phyloP scores from a whole-genome alignment of 2,888 invertebrate genomes.

The Cantharis flavilabris region DNA sequence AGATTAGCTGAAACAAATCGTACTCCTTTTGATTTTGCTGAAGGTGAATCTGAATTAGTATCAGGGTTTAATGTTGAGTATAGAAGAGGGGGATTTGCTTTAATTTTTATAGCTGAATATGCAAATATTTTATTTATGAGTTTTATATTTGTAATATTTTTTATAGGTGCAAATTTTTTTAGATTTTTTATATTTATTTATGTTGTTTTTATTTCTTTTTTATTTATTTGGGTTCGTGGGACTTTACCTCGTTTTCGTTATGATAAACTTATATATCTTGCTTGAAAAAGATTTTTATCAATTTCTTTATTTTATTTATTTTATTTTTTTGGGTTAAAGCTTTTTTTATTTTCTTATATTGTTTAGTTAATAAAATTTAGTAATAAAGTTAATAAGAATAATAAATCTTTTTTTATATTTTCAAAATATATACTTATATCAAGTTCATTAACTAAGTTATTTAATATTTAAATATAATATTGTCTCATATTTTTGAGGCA shows the following conservation, averaged over 20 bases:
- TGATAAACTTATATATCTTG: slow-evolving; percentile 74
- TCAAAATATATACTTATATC: slow-evolving; percentile 70
- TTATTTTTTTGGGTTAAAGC: slow-evolving; percentile 62
- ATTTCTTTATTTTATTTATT: slow-evolving; percentile 66
- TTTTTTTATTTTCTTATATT: slow-evolving; percentile 52
- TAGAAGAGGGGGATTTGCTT: slow-evolving; percentile 71
- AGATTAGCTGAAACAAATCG: slow-evolving; percentile 74
- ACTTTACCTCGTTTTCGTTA: slow-evolving; percentile 74
- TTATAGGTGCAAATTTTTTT: slow-evolving; percentile 61
- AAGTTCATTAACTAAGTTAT: slow-evolving; percentile 65
- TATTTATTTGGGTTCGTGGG: slow-evolving; percentile 70
- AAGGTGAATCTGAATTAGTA: slow-evolving; percentile 77
- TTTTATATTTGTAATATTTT: slow-evolving; percentile 62
- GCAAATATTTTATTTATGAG: slow-evolving; percentile 72
- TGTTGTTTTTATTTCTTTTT: slow-evolving; percentile 61
- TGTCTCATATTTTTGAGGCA: slow-evolving; percentile 61
- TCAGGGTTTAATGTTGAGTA: slow-evolving; percentile 82
- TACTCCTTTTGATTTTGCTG: slow-evolving; percentile 79
- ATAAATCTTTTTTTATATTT: slow-evolving; percentile 66
- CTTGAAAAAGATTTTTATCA: slow-evolving; percentile 69
- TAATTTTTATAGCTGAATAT: slow-evolving; percentile 76
- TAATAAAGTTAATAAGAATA: slow-evolving; percentile 65
- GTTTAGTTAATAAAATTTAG: slow-evolving; percentile 55
- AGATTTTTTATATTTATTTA: slow-evolving; percentile 61
- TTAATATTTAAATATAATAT: slow-evolving; percentile 49